Conservation (phyloP, 2,797 vertebrate genomes). For the Sarcoramphus papa region DNA sequence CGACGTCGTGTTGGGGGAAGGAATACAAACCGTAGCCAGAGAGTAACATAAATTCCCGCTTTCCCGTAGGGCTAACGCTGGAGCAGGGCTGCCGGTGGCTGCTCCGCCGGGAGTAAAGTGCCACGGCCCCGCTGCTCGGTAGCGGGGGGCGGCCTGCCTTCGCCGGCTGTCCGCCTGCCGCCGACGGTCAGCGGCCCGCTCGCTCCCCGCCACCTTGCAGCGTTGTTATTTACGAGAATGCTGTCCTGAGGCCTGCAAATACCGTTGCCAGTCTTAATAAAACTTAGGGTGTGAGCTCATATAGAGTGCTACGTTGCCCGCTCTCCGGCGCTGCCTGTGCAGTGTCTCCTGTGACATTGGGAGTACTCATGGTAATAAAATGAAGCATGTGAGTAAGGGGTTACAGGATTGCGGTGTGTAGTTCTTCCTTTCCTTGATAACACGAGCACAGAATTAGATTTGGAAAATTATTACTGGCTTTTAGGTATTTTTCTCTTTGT, state of each 20-base stretch:
- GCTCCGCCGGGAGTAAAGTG: neutral
- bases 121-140: neutral
- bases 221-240: fast-evolving
- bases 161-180: neutral
- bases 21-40: too few relatives aligned
- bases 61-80: fast-evolving
- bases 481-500: neutral
- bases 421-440: neutral
- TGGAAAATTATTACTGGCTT: neutral
- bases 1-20: neutral
- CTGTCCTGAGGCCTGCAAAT: neutral
- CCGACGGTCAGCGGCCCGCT: neutral
- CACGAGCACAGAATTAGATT: neutral
- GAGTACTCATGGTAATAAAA: neutral
- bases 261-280: fast-evolving
- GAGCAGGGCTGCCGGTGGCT: neutral
- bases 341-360: fast-evolving
- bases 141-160: neutral
- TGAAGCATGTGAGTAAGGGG: neutral
- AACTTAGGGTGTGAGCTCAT: fast-evolving
- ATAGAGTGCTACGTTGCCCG: fast-evolving
- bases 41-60: fast-evolving
- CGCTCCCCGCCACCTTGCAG: too few relatives aligned
- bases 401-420: fast-evolving
- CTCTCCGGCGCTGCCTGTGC: neutral